These are phyloP conservation scores for Chrysolina oricalcia DNA, from an alignment of 2,888 invertebrate species.

Conservation along the genomic window DNA sequence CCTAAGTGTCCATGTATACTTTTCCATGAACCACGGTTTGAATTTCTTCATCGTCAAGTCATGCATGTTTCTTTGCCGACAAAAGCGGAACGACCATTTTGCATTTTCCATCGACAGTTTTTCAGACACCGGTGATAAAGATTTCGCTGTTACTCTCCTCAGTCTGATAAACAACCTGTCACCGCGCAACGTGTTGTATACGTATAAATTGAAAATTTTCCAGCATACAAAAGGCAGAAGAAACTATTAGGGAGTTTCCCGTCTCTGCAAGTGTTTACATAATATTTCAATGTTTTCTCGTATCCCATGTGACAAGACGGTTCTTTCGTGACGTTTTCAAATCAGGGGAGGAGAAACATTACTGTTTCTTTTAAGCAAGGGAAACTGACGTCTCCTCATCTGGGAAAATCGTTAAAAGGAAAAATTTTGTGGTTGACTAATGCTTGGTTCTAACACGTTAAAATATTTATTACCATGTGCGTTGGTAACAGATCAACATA, in stretches of 20 bases:
- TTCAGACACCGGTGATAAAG: conserved; percentile 14
- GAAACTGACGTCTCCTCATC: conserved; percentile 4
- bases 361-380: conserved; percentile 14
- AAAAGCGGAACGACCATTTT: conserved; percentile 6
- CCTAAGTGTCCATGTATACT: no score
- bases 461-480: no score
- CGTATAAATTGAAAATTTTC: conserved; percentile 49
- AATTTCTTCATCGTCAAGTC: not conserved
- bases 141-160: conserved; percentile 18
- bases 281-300: conserved; percentile 58
- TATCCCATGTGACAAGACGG: conserved; percentile 51
- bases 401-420: not conserved
- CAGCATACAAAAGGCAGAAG: conserved; percentile 40
- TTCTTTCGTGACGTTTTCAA: conserved; percentile 47
- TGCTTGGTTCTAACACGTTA: not conserved
- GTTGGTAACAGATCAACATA: no score
- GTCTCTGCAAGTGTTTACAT: conserved; percentile 57
- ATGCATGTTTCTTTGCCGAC: not conserved
- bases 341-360: conserved; percentile 43
- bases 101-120: conserved; percentile 25
- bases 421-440: not conserved
- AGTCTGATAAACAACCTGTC: conserved; percentile 36
- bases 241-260: conserved; percentile 52
- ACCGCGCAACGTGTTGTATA: conserved; percentile 27
- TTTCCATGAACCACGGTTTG: not conserved